phyloP scores from a whole-genome alignment of 1,140 invertebrate genomes.

The Elymnias hypermnestra region DNA sequence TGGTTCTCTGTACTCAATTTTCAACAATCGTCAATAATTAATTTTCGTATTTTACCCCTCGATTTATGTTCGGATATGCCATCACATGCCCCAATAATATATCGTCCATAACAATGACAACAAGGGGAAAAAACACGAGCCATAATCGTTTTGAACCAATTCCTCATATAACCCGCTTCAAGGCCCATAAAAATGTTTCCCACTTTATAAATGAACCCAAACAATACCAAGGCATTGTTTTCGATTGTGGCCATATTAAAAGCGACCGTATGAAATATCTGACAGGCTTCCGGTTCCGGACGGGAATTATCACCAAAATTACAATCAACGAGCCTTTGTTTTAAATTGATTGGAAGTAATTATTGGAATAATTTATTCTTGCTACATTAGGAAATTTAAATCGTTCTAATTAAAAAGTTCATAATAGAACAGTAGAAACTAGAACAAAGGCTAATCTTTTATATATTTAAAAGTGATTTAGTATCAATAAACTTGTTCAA shows the following conservation, averaged over 20 bases:
- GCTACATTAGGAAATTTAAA: too few species aligned
- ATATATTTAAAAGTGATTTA: too few species aligned
- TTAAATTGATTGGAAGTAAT: too few species aligned
- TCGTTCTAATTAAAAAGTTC: too few species aligned
- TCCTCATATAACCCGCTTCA: constrained; percentile 8
- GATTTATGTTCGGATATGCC: background rate
- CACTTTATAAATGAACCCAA: constrained; percentile 25
- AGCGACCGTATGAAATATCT: constrained; percentile 37
- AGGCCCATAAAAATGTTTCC: constrained; percentile 18
- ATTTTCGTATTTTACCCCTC: background rate
- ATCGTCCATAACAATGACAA: constrained; percentile 2
- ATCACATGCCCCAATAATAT: background rate
- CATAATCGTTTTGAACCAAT: constrained; percentile 17
- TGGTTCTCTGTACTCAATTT: too few species aligned
- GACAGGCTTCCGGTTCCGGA: constrained; percentile 30
- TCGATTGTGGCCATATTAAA: constrained; percentile 40
- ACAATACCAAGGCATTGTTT: constrained; percentile 39
- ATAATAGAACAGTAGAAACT: too few species aligned
- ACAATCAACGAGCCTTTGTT: constrained; percentile 31
- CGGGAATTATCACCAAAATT: constrained; percentile 35
- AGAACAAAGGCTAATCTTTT: too few species aligned
- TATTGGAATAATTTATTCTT: too few species aligned
- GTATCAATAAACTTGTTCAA: too few species aligned
- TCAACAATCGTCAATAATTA: too few species aligned
- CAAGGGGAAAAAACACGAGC: background rate